A percentile compares a stretch with the other conserved stretches of the same genome.
These are phyloP conservation scores for Colossoma macropomum DNA, from an alignment of 2,113 vertebrate species.

Conservation along the genomic window DNA sequence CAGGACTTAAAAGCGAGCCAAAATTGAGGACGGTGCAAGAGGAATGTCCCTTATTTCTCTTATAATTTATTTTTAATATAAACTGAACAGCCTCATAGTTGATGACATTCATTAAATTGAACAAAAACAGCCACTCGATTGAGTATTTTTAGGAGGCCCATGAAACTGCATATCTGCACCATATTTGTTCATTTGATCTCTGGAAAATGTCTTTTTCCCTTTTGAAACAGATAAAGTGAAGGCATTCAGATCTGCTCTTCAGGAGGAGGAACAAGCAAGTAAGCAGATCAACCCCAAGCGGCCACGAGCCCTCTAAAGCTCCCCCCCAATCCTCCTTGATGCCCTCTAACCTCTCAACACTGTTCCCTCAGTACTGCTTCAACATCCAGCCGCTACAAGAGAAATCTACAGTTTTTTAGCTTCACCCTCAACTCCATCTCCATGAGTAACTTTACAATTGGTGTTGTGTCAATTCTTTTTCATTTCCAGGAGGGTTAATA, in stretches of 20 bases:
- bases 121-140: no score
- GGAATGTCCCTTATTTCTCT: no score
- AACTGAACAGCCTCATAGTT: no score
- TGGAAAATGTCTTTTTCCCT: slow-evolving; percentile 18
- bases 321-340: neutral
- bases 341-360: neutral
- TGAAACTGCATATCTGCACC: neutral
- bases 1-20: no score
- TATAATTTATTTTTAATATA: no score
- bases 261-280: slow-evolving; percentile 97
- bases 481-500: slow-evolving; percentile 41
- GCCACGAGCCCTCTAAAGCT: slow-evolving; percentile 88
- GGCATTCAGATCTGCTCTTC: slow-evolving; percentile 91
- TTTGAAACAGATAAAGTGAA: slow-evolving; percentile 92
- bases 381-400: neutral
- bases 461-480: slow-evolving; percentile 66
- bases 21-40: no score
- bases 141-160: no score
- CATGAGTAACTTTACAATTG: slow-evolving; percentile 75
- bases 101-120: no score
- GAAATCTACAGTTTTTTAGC: slow-evolving; percentile 21
- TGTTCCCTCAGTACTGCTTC: neutral
- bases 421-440: slow-evolving; percentile 71
- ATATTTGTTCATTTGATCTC: neutral
- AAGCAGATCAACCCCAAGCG: slow-evolving; percentile 97